These are phyloP conservation scores for Ophion costatus DNA, from an alignment of 2,888 invertebrate genomes.

Conservation along the genomic window DNA sequence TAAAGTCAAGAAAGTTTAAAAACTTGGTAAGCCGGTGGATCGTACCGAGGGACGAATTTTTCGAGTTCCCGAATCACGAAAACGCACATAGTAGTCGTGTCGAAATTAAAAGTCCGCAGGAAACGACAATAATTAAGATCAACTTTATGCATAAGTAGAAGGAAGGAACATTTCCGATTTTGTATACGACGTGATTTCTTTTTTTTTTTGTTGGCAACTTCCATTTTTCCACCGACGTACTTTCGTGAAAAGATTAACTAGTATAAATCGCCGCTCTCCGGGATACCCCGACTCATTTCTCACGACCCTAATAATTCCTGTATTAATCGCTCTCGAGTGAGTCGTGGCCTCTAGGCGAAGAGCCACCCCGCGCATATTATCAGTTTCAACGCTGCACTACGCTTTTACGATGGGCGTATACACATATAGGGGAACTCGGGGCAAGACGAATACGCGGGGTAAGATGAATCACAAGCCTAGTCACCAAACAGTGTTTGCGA, in stretches of 20 bases:
- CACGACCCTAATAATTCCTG: background rate
- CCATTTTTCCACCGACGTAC: no score
- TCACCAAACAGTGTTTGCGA: no score
- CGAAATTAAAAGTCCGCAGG: background rate
- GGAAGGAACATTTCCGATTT: no score
- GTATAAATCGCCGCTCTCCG: background rate
- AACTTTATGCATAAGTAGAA: no score
- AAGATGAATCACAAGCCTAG: no score
- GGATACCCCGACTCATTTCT: background rate
- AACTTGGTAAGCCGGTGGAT: background rate
- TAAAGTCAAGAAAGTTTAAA: slow-evolving; percentile 22
- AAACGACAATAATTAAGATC: background rate
- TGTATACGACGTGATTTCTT: no score
- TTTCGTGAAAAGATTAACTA: background rate
- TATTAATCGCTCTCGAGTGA: background rate
- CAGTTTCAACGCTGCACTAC: slow-evolving; percentile 9
- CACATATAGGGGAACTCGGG: no score
- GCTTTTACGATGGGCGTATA: slow-evolving; percentile 5
- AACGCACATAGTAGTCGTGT: background rate
- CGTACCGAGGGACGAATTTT: slow-evolving; percentile 6
- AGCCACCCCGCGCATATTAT: background rate
- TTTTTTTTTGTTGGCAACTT: no score
- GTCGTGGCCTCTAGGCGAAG: background rate
- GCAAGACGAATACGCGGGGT: no score
- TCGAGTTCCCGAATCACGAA: background rate